These are phyloP conservation scores for Latrodectus geometricus DNA, from an alignment of 1,140 invertebrate genomes.

Conservation along the genomic window DNA sequence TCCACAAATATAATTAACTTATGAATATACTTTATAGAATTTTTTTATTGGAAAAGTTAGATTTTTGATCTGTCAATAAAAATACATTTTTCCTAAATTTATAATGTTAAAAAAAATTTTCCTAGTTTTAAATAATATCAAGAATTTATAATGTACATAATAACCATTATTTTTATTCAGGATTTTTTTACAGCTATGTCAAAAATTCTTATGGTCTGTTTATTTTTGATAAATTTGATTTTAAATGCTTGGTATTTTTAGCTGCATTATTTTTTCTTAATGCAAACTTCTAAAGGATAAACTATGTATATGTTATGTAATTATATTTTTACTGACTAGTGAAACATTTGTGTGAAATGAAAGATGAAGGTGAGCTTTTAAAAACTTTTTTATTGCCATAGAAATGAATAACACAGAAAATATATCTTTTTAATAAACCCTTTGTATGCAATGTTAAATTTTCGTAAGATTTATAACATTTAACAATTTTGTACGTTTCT, in stretches of 20 bases:
- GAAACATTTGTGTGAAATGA: slow-evolving; percentile 55
- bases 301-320: slow-evolving; percentile 59
- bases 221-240: neutral
- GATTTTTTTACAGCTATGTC: slow-evolving; percentile 33
- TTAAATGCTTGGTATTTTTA: slow-evolving; percentile 1
- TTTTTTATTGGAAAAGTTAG: too few species aligned
- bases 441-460: slow-evolving; percentile 62
- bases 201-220: slow-evolving; percentile 20
- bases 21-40: too few species aligned
- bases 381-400: slow-evolving; percentile 62
- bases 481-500: slow-evolving; percentile 62
- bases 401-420: slow-evolving; percentile 57
- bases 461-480: slow-evolving; percentile 61
- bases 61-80: too few species aligned
- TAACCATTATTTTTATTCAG: neutral
- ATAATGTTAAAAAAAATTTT: too few species aligned
- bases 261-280: slow-evolving; percentile 50
- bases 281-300: slow-evolving; percentile 42
- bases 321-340: slow-evolving; percentile 58
- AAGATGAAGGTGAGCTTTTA: slow-evolving; percentile 58
- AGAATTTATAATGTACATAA: too few species aligned
- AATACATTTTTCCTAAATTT: too few species aligned
- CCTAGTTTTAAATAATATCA: too few species aligned
- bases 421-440: slow-evolving; percentile 60
- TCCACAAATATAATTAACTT: too few species aligned